Base-by-base conservation (phyloP, 2,113 vertebrate species). In the Mormoops blainvillei region DNA sequence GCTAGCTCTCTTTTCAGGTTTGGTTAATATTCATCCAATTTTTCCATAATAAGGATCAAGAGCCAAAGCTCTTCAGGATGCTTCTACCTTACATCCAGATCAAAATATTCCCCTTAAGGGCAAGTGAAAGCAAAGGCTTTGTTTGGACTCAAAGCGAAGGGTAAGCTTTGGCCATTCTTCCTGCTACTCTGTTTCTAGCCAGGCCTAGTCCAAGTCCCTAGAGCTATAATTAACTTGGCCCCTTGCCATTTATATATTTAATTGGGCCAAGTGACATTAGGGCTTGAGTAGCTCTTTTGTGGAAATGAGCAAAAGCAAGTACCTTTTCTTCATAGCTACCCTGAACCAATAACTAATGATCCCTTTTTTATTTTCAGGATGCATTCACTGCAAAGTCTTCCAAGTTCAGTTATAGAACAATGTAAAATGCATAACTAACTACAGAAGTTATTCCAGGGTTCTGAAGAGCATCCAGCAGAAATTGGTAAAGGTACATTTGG, bases 181-280 rank as follows among this genome's bases (percentile, higher is more conserved):
- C 73, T 94, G 56, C n/a, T 95, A 3, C 48, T 93, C 76, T 95
- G 81, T 89, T 92, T 91, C 88, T 83, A 73, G 86, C 85, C 68
- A 45, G 82, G 82, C 58, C 82, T 88, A 31, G 36, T 91, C 54
- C 73, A 89, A 94, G n/a, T 96, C 95, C 97, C 96, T 52, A 82
- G 86, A 96, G 96, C 73, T 94, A 26, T 92, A 95, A 97, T 97
- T 92, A 96, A 94, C 94, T 94, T 97, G 96, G 92, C 73, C 77
- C 78, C 81, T 95, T 96, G 95, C 91, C 91, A 96, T 97, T 97
- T 97, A 91, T 97, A 95, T 93, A 83, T 95, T 97, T 97, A 96
- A 97, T 94, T 96, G 92, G 96, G 74, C 94, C 97, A 96, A 96
- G 87, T 94, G 96, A 97, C 95, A 91, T 96, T 93, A 97, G 92